A percentile compares a stretch with the other conserved stretches of the same genome.
These are phyloP conservation scores for Sebastes cheni DNA, from an alignment of 2,797 vertebrate species.

Conservation along the genomic window DNA sequence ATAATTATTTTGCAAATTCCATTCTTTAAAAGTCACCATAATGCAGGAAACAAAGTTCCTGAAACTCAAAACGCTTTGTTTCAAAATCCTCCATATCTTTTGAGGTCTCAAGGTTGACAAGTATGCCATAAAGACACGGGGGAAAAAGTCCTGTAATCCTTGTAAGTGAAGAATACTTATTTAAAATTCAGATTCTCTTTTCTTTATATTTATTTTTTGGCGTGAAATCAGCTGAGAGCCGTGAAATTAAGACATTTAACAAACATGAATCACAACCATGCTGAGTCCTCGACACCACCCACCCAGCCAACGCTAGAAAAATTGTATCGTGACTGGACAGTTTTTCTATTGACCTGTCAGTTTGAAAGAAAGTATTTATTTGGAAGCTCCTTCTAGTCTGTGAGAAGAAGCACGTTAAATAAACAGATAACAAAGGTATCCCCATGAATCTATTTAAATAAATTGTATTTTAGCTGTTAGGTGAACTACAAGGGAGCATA, in stretches of 20 bases:
- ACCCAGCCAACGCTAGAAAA: background rate
- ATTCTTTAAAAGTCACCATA: no score
- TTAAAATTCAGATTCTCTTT: background rate
- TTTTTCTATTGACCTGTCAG: background rate
- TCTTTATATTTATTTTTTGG: background rate
- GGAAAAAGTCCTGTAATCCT: background rate
- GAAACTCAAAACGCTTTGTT: no score
- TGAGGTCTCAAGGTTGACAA: no score
- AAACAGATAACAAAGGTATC: background rate
- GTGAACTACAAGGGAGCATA: background rate
- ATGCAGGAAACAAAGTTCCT: no score
- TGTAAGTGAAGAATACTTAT: background rate
- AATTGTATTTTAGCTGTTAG: background rate
- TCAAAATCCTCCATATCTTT: no score
- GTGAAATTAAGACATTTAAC: background rate
- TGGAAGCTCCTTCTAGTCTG: background rate
- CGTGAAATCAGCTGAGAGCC: background rate
- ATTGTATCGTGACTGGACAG: background rate
- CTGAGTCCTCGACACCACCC: slow-evolving; percentile 16
- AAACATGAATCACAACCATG: slow-evolving; percentile 3
- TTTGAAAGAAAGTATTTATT: background rate
- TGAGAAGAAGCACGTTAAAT: background rate
- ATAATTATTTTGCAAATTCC: no score
- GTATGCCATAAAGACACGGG: background rate
- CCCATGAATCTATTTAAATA: background rate